Evolutionary conservation across 2,888 invertebrate genomes (phyloP), one percentile per base, ranked within the genome.

Genomic region (Folsomia candida): DNA sequence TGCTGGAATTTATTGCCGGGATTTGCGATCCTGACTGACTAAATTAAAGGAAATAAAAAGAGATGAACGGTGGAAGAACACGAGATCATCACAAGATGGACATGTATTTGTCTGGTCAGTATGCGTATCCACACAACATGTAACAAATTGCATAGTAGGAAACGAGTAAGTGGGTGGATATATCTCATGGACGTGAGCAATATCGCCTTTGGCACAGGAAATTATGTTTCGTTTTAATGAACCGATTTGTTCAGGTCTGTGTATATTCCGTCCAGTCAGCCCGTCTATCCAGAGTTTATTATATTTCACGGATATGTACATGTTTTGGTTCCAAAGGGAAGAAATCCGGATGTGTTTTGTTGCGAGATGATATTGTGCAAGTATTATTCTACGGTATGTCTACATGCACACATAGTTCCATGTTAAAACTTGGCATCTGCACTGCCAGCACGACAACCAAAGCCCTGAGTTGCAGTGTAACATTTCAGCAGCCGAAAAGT

Each of bases 401-500:
- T n/a, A n/a, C n/a, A n/a, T n/a, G n/a, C n/a, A n/a, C n/a, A n/a
- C n/a, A n/a, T n/a, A n/a, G n/a, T n/a, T n/a, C n/a, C n/a, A n/a
- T n/a, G n/a, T n/a, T n/a, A n/a, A n/a, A n/a, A n/a, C n/a, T n/a
- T n/a, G n/a, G n/a, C n/a, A n/a, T n/a, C n/a, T n/a, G n/a, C n/a
- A n/a, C n/a, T n/a, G n/a, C n/a, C n/a, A n/a, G n/a, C n/a, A n/a
- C n/a, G n/a, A n/a, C n/a, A n/a, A n/a, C n/a, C n/a, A n/a, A n/a
- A n/a, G n/a, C n/a, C n/a, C n/a, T n/a, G n/a, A n/a, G n/a, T n/a
- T n/a, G n/a, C n/a, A n/a, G n/a, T n/a, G n/a, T n/a, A n/a, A n/a
- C n/a, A n/a, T n/a, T n/a, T n/a, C 6, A 37, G 14, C 37, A 37
- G 37, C 37, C 37, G 37, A 65, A 69, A 61, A 72, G 63, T 72